Percentiles rank a stretch among this genome's conserved stretches.
phyloP scores from a whole-genome alignment of 2,113 vertebrate genomes.

The Scopus umbretta region DNA sequence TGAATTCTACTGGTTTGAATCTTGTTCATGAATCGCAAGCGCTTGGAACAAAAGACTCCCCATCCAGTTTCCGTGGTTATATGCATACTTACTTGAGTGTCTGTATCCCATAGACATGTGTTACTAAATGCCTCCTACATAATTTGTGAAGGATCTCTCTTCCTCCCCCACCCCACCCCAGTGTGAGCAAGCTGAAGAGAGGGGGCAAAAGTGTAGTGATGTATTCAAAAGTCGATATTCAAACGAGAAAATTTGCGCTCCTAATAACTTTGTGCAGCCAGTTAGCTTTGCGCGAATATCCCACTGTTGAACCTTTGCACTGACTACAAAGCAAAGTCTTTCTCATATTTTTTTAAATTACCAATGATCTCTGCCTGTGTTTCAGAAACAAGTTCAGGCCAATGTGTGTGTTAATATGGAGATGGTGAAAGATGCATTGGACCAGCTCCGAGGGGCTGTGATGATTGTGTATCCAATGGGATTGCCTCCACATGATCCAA shows the following conservation, averaged over 20 bases:
- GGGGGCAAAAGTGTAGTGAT: not conserved
- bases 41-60: not conserved
- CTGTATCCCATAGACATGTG: not conserved
- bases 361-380: not conserved
- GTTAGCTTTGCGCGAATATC: not conserved
- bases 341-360: not conserved
- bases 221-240: not conserved
- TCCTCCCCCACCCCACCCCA: no score
- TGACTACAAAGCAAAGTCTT: not conserved
- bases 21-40: not conserved
- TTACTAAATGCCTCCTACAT: not conserved
- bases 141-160: not conserved
- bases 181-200: not conserved
- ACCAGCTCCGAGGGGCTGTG: constrained; percentile 88
- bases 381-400: constrained; percentile 89
- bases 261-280: not conserved
- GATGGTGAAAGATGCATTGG: constrained; percentile 86
- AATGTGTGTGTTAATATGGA: constrained; percentile 82
- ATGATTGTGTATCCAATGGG: constrained; percentile 98
- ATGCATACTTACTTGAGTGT: not conserved
- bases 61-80: not conserved
- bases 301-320: not conserved
- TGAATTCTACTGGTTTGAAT: not conserved
- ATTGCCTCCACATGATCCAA: constrained; percentile 90
- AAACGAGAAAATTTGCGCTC: not conserved